Evolutionary conservation across 1,140 invertebrate species (phyloP).

Genomic region (Aphidius gifuensis): DNA sequence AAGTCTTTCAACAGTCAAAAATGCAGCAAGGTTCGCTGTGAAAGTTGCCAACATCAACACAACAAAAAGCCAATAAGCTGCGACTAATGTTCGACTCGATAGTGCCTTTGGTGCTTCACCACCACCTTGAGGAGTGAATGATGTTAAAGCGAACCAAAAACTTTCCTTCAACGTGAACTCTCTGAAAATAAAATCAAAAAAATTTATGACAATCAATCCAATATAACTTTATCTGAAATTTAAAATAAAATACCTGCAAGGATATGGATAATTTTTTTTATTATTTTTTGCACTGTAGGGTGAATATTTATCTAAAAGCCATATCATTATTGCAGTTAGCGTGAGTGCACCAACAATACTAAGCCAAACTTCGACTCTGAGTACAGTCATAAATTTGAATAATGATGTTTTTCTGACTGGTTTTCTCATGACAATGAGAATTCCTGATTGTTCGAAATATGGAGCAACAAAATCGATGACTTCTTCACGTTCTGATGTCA

Average conservation of each 20-base stretch:
- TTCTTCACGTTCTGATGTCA: slow-evolving; percentile 91
- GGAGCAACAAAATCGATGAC: slow-evolving; percentile 90
- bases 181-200: slow-evolving; percentile 47
- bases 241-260: slow-evolving; percentile 63
- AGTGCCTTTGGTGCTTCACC: slow-evolving; percentile 83
- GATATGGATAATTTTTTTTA: slow-evolving; percentile 74
- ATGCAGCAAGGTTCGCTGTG: slow-evolving; percentile 94
- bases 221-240: neutral
- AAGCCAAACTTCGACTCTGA: slow-evolving; percentile 83
- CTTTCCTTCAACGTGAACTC: slow-evolving; percentile 86
- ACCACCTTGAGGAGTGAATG: slow-evolving; percentile 87
- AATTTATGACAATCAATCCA: neutral
- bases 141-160: slow-evolving; percentile 91
- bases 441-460: slow-evolving; percentile 86
- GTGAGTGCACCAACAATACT: slow-evolving; percentile 80
- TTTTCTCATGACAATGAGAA: slow-evolving; percentile 83
- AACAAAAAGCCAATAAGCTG: slow-evolving; percentile 91
- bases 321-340: slow-evolving; percentile 82
- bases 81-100: slow-evolving; percentile 79
- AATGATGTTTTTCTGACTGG: slow-evolving; percentile 77
- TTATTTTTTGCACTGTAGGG: slow-evolving; percentile 86
- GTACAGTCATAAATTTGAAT: slow-evolving; percentile 91
- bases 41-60: slow-evolving; percentile 92
- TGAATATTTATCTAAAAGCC: slow-evolving; percentile 84
- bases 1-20: slow-evolving; percentile 94